Evolutionary conservation across 2,797 vertebrate species (phyloP).

Genomic region (Fistularia commersonii): DNA sequence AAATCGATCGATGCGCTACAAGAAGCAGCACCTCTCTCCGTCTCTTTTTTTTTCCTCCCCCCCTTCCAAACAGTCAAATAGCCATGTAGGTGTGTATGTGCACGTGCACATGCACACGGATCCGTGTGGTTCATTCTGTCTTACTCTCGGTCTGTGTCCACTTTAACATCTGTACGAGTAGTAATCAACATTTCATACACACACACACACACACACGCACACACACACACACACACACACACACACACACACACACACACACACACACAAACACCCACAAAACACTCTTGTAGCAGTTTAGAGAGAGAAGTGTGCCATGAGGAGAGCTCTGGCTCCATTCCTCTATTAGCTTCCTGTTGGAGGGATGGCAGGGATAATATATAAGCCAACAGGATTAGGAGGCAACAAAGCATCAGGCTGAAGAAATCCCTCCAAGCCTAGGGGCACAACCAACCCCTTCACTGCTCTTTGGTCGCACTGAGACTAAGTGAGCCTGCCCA

Average conservation of each 20-base stretch:
- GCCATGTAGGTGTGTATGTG: conserved; percentile 25
- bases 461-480: conserved; percentile 29
- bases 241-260: conserved; percentile 12
- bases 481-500: conserved; percentile 32
- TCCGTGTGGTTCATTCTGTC: conserved; percentile 18
- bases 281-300: conserved; percentile 27
- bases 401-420: conserved; percentile 71
- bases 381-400: conserved; percentile 71
- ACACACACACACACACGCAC: conserved; percentile 19
- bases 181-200: conserved; percentile 64
- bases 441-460: conserved; percentile 44
- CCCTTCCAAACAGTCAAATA: conserved; percentile 6
- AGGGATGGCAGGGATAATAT: conserved; percentile 67
- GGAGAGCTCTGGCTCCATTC: conserved; percentile 44
- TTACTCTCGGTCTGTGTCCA: conserved; percentile 37
- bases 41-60: not conserved
- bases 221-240: conserved; percentile 8
- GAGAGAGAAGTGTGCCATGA: conserved; percentile 43
- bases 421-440: conserved; percentile 61
- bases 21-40: conserved; percentile 20
- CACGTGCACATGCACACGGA: conserved; percentile 2
- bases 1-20: conserved; percentile 62
- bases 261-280: conserved; percentile 5
- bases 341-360: conserved; percentile 65
- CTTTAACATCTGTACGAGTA: conserved; percentile 60